Evolutionary conservation across 2,888 invertebrate genomes (phyloP), one percentile per base, ranked within the genome.

Genomic region (Helicoverpa assulta): DNA sequence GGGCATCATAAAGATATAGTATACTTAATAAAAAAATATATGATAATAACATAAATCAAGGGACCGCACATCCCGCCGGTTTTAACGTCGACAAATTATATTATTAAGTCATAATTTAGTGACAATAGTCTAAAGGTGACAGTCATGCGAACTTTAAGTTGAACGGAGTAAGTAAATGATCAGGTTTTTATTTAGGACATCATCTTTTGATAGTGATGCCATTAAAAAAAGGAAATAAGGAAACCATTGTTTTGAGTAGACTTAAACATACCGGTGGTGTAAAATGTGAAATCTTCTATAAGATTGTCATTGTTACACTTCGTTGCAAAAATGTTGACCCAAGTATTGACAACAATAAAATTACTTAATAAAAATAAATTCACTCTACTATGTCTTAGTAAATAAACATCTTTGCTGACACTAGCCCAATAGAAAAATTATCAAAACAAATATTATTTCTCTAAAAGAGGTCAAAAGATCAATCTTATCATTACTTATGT

Each of bases 1-100:
- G 70, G 51, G 73, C 70, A 71, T 29, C 61, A 58, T 69, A 68
- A 80, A 61, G 70, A 76, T 37, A 10, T 3, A 10, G 0, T 1
- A 37, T 8, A 10, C 8, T 1, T 10, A 12, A 12, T 37, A 67
- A 62, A 69, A 74, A 69, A 81, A 76, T 75, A 82, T 75, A 76
- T 33, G 33, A 82, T 74, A 80, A 33, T 65, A 29, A 54, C 50
- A 82, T 84, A 81, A 85, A 82, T 83, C 78, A 75, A 4, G 51
- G 68, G 74, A 78, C 73, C 83, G 68, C 81, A 77, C 81, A 75
- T 67, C 57, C 69, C 71, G 69, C 71, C 53, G 53, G 60, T 56
- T 82, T 85, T 82, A 81, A 81, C 77, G 76, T 70, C 67, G 80
- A 84, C 82, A 83, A 84, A 85, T 86, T 84, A 81, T 78, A 85